Conservation (phyloP, 1,140 invertebrate species). For the Ips nitidus region DNA sequence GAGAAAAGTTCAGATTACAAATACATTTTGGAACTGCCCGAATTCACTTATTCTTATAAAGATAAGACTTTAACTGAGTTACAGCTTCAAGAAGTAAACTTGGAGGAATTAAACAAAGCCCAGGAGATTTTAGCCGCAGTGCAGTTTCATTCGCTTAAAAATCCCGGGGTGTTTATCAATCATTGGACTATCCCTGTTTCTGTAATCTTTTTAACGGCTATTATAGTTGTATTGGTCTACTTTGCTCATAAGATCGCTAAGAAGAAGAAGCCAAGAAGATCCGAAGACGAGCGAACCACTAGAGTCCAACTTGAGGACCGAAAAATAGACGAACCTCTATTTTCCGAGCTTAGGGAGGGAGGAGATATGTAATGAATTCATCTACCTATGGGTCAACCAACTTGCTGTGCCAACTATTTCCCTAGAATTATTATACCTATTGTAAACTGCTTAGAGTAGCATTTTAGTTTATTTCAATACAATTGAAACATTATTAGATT, state of each 20-base stretch:
- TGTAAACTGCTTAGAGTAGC: too few species aligned
- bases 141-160: not conserved
- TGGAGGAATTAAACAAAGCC: too few species aligned
- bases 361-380: not conserved
- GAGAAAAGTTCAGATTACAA: not conserved
- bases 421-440: too few species aligned
- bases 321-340: constrained; percentile 5
- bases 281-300: not conserved
- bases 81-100: too few species aligned
- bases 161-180: not conserved
- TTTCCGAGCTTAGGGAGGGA: constrained; percentile 13
- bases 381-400: too few species aligned
- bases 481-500: too few species aligned
- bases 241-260: too few species aligned
- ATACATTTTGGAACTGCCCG: constrained; percentile 7
- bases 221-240: not conserved
- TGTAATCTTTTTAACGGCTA: not conserved
- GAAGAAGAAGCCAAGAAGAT: too few species aligned
- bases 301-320: not conserved
- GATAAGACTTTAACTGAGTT: not conserved
- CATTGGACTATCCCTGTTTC: not conserved
- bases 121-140: too few species aligned
- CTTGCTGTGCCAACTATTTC: too few species aligned
- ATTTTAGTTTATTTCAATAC: too few species aligned
- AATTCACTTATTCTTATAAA: not conserved